Conservation (phyloP, 2,797 vertebrate species). For the Brachymystax lenok region DNA sequence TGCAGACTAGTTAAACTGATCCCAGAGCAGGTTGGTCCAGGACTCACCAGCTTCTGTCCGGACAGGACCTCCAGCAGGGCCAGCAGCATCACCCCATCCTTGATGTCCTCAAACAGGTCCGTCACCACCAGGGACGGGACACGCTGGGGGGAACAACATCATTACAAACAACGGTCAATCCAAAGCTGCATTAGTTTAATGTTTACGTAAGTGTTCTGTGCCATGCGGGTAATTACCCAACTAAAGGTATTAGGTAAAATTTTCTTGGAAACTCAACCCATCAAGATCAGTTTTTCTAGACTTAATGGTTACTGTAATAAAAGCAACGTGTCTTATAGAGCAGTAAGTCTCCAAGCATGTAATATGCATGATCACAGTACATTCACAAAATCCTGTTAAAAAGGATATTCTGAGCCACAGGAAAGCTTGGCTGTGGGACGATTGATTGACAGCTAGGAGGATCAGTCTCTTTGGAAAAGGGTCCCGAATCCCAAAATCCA, state of each 20-base stretch:
- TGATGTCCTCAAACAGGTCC: constrained; percentile 97
- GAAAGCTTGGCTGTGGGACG: constrained; percentile 44
- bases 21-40: neutral
- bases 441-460: constrained; percentile 54
- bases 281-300: constrained; percentile 2
- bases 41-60: constrained; percentile 92
- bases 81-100: constrained; percentile 93
- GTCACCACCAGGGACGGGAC: constrained; percentile 88
- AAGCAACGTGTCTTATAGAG: neutral
- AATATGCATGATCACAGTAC: constrained; percentile 24
- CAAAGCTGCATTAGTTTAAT: constrained; percentile 1
- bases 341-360: neutral
- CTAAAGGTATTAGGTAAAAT: constrained; percentile 44
- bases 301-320: neutral
- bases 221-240: constrained; percentile 25
- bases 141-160: constrained; percentile 64
- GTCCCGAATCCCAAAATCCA: constrained; percentile 62
- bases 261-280: constrained; percentile 55
- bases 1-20: neutral
- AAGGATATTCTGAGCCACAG: constrained; percentile 26
- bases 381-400: constrained; percentile 57
- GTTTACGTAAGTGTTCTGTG: constrained; percentile 39
- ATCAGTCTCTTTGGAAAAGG: constrained; percentile 61
- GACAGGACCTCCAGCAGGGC: constrained; percentile 94
- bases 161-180: neutral